Conservation (phyloP, 37 sponge, comb jelly and placozoan species). For the Halisarca cf. caerulea region DNA sequence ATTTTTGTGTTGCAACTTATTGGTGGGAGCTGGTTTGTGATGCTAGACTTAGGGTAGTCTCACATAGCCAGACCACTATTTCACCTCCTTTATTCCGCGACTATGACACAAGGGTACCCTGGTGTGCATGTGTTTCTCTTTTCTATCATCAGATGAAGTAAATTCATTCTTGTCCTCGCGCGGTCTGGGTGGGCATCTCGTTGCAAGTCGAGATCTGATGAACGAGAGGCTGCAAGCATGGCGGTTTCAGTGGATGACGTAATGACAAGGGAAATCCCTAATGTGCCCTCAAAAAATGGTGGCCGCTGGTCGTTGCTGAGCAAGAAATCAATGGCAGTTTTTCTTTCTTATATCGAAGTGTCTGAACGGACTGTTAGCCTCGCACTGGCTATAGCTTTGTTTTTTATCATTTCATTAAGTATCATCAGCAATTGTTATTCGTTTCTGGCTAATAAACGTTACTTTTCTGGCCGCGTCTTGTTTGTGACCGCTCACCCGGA, state of each 20-base stretch:
- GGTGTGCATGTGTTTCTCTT: neutral
- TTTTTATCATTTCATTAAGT: too few species aligned
- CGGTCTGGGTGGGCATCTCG: neutral
- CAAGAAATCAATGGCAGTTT: too few species aligned
- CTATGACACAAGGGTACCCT: too few species aligned
- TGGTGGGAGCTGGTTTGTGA: too few species aligned
- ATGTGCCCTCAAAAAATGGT: neutral
- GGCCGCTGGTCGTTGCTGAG: neutral
- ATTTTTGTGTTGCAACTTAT: too few species aligned
- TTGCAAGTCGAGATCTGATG: neutral
- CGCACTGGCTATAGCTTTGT: too few species aligned
- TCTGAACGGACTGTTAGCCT: too few species aligned
- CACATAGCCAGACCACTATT: too few species aligned
- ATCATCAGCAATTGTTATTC: too few species aligned
- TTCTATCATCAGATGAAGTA: neutral
- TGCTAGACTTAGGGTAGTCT: too few species aligned
- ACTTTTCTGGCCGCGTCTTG: conserved; percentile 36
- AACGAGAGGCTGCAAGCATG: conserved; percentile 5
- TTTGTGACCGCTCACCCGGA: conserved; percentile 94
- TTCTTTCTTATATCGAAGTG: too few species aligned
- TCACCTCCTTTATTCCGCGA: too few species aligned
- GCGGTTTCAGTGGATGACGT: neutral
- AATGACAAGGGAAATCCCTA: neutral
- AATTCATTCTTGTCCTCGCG: neutral
- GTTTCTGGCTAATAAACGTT: neutral